A percentile compares a stretch with the other conserved stretches of the same genome.
Conservation (phyloP, 2,888 invertebrate genomes). For the Drosophila mercatorum region DNA sequence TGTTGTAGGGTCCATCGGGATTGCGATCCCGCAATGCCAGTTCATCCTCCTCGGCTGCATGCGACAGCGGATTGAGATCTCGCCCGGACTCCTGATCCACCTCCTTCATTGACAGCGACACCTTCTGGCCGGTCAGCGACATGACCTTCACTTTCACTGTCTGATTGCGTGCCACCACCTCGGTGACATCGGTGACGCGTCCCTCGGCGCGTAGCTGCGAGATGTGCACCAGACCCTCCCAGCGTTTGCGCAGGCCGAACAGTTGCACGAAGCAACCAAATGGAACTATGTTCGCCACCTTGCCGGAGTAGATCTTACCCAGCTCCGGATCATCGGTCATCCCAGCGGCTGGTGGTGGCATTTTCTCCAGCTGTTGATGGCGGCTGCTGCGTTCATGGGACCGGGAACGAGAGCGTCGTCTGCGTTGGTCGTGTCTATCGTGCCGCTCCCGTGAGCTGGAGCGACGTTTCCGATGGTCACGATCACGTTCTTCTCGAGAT, state of each 20-base stretch:
- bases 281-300: constrained; percentile 97
- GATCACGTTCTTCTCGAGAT: constrained; percentile 40
- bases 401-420: constrained; percentile 58
- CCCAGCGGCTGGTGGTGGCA: constrained; percentile 79
- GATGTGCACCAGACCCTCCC: constrained; percentile 99
- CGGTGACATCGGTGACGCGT: constrained; percentile 96
- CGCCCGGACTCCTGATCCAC: constrained; percentile 97
- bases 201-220: constrained; percentile 97
- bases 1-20: constrained; percentile 93
- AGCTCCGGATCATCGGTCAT: constrained; percentile 91
- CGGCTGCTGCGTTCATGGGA: constrained; percentile 68
- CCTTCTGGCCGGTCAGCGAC: constrained; percentile 96
- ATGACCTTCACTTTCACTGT: constrained; percentile 96
- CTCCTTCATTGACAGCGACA: constrained; percentile 98
- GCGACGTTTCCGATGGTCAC: constrained; percentile 45
- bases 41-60: constrained; percentile 87
- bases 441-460: constrained; percentile 59
- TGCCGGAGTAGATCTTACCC: constrained; percentile 95
- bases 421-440: constrained; percentile 46
- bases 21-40: constrained; percentile 88
- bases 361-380: constrained; percentile 67
- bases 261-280: constrained; percentile 99
- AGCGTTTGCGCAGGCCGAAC: constrained; percentile 93
- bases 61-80: constrained; percentile 95
- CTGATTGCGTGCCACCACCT: constrained; percentile 95